Evolutionary conservation across 2,113 vertebrate genomes (phyloP).

Genomic region (Melanotaenia duboulayi): DNA sequence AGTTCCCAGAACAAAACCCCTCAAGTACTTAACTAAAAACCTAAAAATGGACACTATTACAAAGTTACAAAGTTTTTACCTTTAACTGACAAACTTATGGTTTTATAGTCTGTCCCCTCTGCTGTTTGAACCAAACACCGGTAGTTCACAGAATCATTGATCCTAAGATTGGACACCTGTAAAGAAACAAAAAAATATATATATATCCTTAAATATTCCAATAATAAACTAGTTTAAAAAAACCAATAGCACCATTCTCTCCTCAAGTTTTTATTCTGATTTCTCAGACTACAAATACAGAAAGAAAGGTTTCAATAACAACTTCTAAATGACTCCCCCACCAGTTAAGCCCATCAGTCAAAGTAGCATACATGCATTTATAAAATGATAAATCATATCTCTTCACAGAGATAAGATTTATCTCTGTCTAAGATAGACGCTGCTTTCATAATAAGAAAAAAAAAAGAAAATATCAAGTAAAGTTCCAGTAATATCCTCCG

Average conservation of each 20-base stretch:
- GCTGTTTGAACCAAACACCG: slow-evolving; percentile 82
- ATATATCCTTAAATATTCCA: background rate
- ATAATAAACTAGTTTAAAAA: background rate
- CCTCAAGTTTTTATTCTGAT: background rate
- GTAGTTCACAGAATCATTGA: slow-evolving; percentile 88
- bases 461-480: background rate
- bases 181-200: slow-evolving; percentile 58
- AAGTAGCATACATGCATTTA: background rate
- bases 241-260: background rate
- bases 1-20: background rate
- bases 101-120: slow-evolving; percentile 87
- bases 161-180: slow-evolving; percentile 81
- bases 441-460: no score
- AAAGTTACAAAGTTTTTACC: slow-evolving; percentile 79
- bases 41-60: background rate
- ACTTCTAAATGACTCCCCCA: no score
- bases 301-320: background rate
- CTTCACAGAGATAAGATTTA: background rate
- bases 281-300: background rate
- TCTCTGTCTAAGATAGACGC: no score
- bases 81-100: slow-evolving; percentile 82
- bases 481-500: background rate
- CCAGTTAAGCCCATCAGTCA: background rate
- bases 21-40: background rate
- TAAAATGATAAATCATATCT: background rate